Evolutionary conservation across 1,140 invertebrate species (phyloP).

Genomic region (Drosophila tristis): DNA sequence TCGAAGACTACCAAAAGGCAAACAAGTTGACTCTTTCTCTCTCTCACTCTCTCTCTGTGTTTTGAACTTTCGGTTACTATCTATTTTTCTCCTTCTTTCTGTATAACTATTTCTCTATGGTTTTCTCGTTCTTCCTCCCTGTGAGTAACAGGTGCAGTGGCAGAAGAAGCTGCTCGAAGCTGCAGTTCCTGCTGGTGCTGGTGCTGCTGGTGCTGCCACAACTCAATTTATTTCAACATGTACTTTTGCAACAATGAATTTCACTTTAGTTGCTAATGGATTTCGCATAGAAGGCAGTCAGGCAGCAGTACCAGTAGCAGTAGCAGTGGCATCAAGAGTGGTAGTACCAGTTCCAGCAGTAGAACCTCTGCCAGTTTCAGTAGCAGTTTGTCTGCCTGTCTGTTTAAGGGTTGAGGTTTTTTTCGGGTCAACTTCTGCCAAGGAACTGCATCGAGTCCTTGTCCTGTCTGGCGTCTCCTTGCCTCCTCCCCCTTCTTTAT

Average conservation of each 20-base stretch:
- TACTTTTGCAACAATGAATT: constrained; percentile 83
- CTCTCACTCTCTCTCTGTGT: constrained; percentile 1
- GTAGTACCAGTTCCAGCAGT: constrained; percentile 5
- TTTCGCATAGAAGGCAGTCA: constrained; percentile 70
- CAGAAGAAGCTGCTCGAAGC: constrained; percentile 40
- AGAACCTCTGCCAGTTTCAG: constrained; percentile 2
- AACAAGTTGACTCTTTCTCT: constrained; percentile 4
- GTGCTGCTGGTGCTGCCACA: constrained; percentile 65
- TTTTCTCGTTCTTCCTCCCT: constrained; percentile 34
- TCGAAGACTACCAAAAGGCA: constrained; percentile 61
- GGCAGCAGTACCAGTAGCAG: constrained; percentile 25
- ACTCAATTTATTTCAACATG: constrained; percentile 83
- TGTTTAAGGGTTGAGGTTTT: constrained; percentile 35
- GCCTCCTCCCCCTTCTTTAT: constrained; percentile 8
- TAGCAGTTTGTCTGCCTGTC: constrained; percentile 24
- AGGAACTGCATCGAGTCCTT: constrained; percentile 47
- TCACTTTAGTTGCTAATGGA: constrained; percentile 83
- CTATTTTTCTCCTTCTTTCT: neutral
- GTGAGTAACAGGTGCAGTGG: constrained; percentile 73
- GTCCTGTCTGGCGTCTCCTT: constrained; percentile 12
- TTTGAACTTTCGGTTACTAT: neutral
- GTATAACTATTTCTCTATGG: neutral
- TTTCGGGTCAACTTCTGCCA: constrained; percentile 46
- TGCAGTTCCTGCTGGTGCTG: constrained; percentile 13
- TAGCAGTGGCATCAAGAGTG: constrained; percentile 6